Percentiles rank a stretch among this genome's conserved stretches.
Conservation (phyloP, 53 echinoderm and acorn worm species). For the Antedon mediterranea region DNA sequence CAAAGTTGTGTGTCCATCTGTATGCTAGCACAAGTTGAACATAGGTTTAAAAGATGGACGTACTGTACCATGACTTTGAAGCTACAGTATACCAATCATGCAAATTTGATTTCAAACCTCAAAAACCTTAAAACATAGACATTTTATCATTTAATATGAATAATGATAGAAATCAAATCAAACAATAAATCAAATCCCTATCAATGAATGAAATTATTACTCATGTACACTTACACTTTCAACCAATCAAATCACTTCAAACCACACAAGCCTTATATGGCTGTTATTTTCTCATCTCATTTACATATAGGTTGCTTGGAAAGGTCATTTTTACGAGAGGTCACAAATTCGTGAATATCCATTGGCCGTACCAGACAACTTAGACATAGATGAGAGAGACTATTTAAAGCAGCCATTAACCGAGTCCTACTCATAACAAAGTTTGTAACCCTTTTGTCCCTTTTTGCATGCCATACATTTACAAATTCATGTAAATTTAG, state of each 20-base stretch:
- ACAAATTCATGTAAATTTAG: neutral
- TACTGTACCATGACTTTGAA: too few relatives aligned
- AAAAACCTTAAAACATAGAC: too few relatives aligned
- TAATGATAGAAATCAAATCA: too few relatives aligned
- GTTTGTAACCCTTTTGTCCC: neutral
- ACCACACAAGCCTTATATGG: neutral
- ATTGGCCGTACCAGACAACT: slow-evolving; percentile 78
- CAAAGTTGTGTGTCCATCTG: too few relatives aligned
- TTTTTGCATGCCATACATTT: neutral
- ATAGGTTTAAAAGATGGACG: too few relatives aligned
- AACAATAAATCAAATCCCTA: too few relatives aligned
- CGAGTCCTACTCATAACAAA: neutral
- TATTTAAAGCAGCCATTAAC: neutral
- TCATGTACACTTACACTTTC: too few relatives aligned
- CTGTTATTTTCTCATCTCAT: neutral
- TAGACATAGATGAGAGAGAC: slow-evolving; percentile 53
- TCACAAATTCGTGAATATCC: slow-evolving; percentile 80
- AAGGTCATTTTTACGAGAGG: neutral
- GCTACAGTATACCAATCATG: too few relatives aligned
- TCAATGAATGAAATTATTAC: too few relatives aligned
- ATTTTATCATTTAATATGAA: too few relatives aligned
- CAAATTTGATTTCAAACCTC: too few relatives aligned
- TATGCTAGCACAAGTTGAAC: too few relatives aligned
- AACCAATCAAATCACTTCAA: neutral
- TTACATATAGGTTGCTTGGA: neutral